These are phyloP conservation scores for Stichopus horrens DNA, from an alignment of 53 echinoderm and acorn worm genomes.

Conservation along the genomic window DNA sequence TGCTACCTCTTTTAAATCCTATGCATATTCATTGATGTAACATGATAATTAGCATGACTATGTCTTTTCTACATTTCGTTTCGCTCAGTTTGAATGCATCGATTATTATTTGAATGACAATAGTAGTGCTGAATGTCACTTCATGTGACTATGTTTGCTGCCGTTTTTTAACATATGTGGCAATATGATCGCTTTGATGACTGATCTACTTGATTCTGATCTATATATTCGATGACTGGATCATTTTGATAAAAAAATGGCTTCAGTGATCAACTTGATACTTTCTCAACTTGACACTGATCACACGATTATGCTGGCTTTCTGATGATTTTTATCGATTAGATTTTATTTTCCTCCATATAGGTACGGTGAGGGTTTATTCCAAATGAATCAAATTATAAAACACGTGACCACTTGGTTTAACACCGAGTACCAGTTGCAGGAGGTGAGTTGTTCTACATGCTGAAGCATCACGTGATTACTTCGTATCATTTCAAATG, in stretches of 20 bases:
- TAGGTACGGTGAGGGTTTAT: slow-evolving; percentile 77
- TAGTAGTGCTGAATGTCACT: too few relatives aligned
- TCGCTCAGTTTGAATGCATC: background rate
- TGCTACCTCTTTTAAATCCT: background rate
- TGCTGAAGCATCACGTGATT: background rate
- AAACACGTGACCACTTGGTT: slow-evolving; percentile 80
- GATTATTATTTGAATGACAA: background rate
- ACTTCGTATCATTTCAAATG: background rate
- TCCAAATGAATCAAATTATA: slow-evolving; percentile 74
- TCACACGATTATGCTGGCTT: too few relatives aligned
- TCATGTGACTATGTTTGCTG: too few relatives aligned
- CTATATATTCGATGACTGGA: too few relatives aligned
- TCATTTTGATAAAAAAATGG: too few relatives aligned
- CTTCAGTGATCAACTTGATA: too few relatives aligned
- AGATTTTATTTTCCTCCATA: background rate
- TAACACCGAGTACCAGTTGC: slow-evolving; percentile 72
- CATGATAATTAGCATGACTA: background rate
- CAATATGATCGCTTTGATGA: too few relatives aligned
- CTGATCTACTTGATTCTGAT: too few relatives aligned
- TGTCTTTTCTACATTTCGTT: background rate
- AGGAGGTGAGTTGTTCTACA: slow-evolving; percentile 64
- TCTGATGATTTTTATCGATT: too few relatives aligned
- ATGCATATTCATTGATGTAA: background rate
- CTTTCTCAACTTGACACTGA: too few relatives aligned
- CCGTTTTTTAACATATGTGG: too few relatives aligned